These are phyloP conservation scores for Chironomus riparius DNA, from an alignment of 2,888 invertebrate species.

Conservation along the genomic window DNA sequence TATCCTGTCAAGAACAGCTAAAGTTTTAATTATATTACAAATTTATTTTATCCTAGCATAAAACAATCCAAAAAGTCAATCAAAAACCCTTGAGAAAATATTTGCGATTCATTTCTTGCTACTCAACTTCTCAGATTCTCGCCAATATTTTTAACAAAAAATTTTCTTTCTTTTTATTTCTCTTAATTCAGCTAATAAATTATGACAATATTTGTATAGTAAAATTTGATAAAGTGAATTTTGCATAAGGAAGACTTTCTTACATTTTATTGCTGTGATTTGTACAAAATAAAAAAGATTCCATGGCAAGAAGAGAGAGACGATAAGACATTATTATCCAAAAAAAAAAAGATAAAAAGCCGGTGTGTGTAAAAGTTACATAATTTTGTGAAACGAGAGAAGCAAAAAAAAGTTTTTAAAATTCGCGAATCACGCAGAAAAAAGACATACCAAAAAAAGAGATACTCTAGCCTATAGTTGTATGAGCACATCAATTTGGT, in stretches of 20 bases:
- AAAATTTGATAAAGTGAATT: background rate
- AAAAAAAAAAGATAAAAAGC: background rate
- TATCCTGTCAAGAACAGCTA: too few species aligned
- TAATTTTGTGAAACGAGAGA: background rate
- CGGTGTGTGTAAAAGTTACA: background rate
- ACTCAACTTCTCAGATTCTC: too few species aligned
- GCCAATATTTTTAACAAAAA: background rate
- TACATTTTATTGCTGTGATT: too few species aligned
- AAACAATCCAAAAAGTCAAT: too few species aligned
- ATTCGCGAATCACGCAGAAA: conserved; percentile 15
- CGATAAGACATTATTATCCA: too few species aligned
- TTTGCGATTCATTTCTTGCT: background rate
- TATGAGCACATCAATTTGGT: background rate
- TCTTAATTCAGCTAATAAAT: background rate
- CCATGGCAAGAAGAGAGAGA: too few species aligned
- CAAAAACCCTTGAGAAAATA: background rate
- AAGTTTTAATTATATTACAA: too few species aligned
- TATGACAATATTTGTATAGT: background rate
- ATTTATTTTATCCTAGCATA: too few species aligned
- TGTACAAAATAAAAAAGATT: too few species aligned
- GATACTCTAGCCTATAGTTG: background rate
- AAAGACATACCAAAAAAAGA: background rate
- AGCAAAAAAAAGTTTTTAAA: background rate
- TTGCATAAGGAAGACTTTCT: background rate
- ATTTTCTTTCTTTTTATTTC: background rate